Base-by-base conservation (phyloP, 2,113 vertebrate genomes). In the Scomber scombrus region DNA sequence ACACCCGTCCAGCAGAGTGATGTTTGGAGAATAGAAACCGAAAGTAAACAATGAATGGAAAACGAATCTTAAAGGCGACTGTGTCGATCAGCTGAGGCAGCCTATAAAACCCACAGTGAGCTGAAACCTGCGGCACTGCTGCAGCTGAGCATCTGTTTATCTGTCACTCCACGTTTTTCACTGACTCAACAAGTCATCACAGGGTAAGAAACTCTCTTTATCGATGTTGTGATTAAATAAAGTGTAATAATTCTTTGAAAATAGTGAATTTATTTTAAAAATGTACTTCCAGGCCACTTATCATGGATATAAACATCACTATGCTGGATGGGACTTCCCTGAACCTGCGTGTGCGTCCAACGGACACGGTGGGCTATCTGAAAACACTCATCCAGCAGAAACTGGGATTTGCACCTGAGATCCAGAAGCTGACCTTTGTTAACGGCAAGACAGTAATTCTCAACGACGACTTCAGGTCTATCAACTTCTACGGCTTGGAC, bases 401-500 rank as follows among this genome's bases (percentile, higher is more conserved):
- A 3, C 18, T 88, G 0, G 0, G 19, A 0, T 52, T 75, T 0
- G 0, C 47, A 0, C 2, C 14, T 0, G 2, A 47, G 6, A 78
- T 0, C 0, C 88, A 91, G 85, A 87, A 0, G 57, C 86, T 95
- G 50, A 31, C 76, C 0, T 69, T 69, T 0, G 69, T 14, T 0
- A 93, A 92, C 54, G 91, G 92, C 0, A 46, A 61, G 1, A 85
- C 0, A 46, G 75, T 46, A 0, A 0, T 46, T 0, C 89, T 94
- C 23, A 75, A 9, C 10, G 47, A 92, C 21, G 83, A 92, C 65
- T 5, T 46, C 0, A 50, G 0, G 34, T 0, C 49, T 0, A 1
- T 94, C 23, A 16, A 67, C 6, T 47, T 2, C 57, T 93, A 88
- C 74, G 77, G 87, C 0, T 11, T 95, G 29, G 18, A 19, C 3